Conservation (phyloP, 2,113 vertebrate genomes). For the Sylvia atricapilla region DNA sequence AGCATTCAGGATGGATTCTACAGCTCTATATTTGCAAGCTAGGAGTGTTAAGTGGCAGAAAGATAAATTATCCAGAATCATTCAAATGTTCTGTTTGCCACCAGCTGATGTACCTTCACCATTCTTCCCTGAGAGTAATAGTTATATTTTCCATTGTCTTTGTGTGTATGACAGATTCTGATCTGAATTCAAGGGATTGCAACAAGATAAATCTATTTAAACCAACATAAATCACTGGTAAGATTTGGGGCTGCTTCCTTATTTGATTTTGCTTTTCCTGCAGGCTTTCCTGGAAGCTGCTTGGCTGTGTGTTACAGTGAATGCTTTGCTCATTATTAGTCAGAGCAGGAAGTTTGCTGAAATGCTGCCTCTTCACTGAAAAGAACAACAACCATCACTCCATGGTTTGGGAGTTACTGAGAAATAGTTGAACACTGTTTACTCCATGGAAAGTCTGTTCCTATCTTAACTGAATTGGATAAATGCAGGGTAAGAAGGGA, state of each 20-base stretch:
- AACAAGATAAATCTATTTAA: neutral
- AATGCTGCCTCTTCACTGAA: neutral
- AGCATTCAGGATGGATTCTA: neutral
- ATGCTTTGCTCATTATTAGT: neutral
- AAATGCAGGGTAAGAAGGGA: neutral
- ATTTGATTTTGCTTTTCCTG: neutral
- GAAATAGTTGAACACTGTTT: neutral
- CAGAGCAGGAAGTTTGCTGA: neutral
- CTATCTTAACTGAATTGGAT: neutral
- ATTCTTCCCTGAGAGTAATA: neutral
- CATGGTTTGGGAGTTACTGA: neutral
- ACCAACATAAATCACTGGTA: neutral
- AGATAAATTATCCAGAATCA: slow-evolving; percentile 4
- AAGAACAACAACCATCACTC: neutral
- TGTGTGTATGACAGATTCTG: neutral
- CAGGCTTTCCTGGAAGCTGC: neutral
- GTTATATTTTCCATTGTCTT: neutral
- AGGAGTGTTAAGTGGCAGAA: neutral
- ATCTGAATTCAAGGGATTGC: neutral
- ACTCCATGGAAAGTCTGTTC: neutral
- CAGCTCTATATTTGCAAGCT: neutral
- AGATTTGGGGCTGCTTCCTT: neutral
- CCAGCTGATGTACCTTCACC: neutral
- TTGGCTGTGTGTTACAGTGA: neutral
- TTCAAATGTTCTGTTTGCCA: neutral